Evolutionary conservation across 1,140 invertebrate genomes (phyloP).

Genomic region (Caenorhabditis elegans): DNA sequence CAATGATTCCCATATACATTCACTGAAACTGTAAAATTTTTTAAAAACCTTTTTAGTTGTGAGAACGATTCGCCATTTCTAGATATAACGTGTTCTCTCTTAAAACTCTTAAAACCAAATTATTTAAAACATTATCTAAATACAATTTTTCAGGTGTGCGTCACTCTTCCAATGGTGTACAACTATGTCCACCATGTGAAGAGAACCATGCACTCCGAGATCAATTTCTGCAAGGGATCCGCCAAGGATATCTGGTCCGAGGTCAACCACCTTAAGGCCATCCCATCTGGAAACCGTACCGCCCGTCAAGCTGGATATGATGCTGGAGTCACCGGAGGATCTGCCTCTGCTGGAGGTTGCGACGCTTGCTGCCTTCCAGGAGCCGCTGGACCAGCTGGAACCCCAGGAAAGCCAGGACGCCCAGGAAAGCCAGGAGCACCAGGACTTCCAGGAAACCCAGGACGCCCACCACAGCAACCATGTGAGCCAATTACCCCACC

Average conservation of each 20-base stretch:
- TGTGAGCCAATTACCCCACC: slow-evolving; percentile 44
- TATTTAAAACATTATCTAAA: too few species aligned
- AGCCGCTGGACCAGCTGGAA: slow-evolving; percentile 48
- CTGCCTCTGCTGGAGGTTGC: slow-evolving; percentile 5
- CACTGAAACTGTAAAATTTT: too few species aligned
- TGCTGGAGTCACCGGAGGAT: slow-evolving; percentile 22
- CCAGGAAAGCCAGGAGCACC: slow-evolving; percentile 48
- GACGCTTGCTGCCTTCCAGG: slow-evolving; percentile 40
- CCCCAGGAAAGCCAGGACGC: slow-evolving; percentile 49
- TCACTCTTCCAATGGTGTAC: slow-evolving; percentile 14
- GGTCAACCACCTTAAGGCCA: slow-evolving; percentile 36
- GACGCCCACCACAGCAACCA: slow-evolving; percentile 42
- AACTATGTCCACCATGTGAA: slow-evolving; percentile 15
- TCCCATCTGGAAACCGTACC: slow-evolving; percentile 36
- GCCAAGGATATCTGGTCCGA: slow-evolving; percentile 46
- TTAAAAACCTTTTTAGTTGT: too few species aligned
- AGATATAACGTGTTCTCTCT: too few species aligned
- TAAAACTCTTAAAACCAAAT: too few species aligned
- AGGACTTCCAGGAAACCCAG: slow-evolving; percentile 44
- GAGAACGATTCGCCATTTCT: too few species aligned
- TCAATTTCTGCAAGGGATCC: slow-evolving; percentile 38
- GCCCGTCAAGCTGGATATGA: slow-evolving; percentile 37
- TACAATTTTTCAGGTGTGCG: slow-evolving; percentile 4
- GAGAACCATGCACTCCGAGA: slow-evolving; percentile 20
- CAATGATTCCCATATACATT: too few species aligned